A percentile compares a stretch with the other conserved stretches of the same genome.
Conservation (phyloP, 2,113 vertebrate species). For the Mastomys coucha region DNA sequence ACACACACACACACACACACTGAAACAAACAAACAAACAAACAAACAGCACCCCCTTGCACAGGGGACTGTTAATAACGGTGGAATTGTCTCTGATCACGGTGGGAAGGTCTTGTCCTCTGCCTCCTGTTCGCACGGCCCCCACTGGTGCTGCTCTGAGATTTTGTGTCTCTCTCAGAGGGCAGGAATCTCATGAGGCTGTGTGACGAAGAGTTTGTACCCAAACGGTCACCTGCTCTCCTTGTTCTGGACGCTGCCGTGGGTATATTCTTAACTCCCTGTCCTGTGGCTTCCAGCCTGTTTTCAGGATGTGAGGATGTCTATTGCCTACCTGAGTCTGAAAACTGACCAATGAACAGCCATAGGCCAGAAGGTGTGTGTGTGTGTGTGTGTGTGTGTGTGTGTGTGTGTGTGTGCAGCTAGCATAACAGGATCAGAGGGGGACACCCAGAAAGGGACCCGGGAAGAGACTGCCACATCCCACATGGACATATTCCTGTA, state of each 20-base stretch:
- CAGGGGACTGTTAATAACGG: neutral
- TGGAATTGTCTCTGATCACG: neutral
- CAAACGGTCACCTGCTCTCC: neutral
- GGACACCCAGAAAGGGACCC: neutral
- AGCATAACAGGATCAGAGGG: rapidly evolving
- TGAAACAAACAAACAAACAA: neutral
- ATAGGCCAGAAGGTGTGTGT: neutral
- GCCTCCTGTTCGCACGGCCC: neutral
- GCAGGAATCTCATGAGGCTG: neutral
- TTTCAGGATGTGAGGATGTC: neutral
- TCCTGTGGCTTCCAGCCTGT: neutral
- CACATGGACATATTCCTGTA: neutral
- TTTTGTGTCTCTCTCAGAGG: neutral
- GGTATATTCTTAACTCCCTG: neutral
- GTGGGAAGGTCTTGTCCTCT: neutral
- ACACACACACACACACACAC: neutral
- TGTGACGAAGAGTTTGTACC: no score
- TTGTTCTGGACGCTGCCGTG: neutral
- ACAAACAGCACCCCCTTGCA: neutral
- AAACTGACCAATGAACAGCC: neutral
- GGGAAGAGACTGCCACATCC: no score
- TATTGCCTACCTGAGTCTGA: neutral
- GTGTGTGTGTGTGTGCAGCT: no score
- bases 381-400: no score
- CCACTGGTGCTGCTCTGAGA: neutral